Base-by-base conservation (phyloP, 2,888 invertebrate genomes). In the Drosophila falleni region DNA sequence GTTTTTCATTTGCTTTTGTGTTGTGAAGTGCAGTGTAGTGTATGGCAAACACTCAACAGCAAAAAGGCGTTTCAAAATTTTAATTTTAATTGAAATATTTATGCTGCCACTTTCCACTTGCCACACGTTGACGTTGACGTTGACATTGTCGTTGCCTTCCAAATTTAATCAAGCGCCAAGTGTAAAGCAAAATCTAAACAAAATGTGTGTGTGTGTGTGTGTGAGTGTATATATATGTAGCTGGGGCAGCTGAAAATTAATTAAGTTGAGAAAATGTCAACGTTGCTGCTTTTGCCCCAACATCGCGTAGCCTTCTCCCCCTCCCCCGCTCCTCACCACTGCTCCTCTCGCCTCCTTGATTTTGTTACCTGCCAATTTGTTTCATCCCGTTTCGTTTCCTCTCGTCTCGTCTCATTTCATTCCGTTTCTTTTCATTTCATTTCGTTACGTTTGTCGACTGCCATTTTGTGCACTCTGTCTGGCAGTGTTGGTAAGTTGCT, bases 231-330 rank as follows among this genome's bases (percentile, higher is more conserved):
- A 26, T 61, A 31, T 67, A 74, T 75, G 23, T 81, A 79, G 85
- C 67, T 71, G 55, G 61, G 78, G 81, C 67, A 78, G 79, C 81
- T 72, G 62, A 87, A 83, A 84, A 85, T 84, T 84, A 84, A 84
- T 84, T 87, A 84, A 87, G 83, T 85, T 82, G 80, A 85, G 88
- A 87, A 85, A 84, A 87, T 84, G 88, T 84, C 83, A 87, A 84
- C 88, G 78, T 65, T 51, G 86, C 80, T 71, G 85, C 87, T 78
- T 77, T 68, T 54, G n/a, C 29, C 50, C 44, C 42, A 29, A 26
- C 51, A 1, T 31, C 37, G 23, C 33, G 39, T 23, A 31, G 16
- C 50, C 15, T 31, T 15, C n/a, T 13, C 1, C 9, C 37, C 8
- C 11, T 11, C 10, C 26, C 29, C 29, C 29, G 1, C 8, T 8